Evolutionary conservation across 2,797 vertebrate genomes (phyloP), one percentile per base, ranked within the genome.

Genomic region (Macroramphosus scolopax): DNA sequence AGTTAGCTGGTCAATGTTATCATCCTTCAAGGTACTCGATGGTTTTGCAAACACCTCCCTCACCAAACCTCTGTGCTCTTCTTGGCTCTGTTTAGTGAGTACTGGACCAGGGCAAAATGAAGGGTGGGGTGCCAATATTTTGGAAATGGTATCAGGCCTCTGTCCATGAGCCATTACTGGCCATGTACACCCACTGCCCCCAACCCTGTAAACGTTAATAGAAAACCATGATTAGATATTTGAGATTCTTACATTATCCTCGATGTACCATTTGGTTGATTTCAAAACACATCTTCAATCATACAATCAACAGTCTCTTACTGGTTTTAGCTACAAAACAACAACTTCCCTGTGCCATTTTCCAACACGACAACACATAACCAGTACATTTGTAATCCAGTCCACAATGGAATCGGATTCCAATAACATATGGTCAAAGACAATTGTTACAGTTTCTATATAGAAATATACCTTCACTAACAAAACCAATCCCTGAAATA

Each of bases 81-180:
- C 81, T 38, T 55, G 62, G 44, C 31, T 68, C n/a, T 63, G 67
- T 37, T 61, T 54, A 8, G 24, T 26, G 40, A 50, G 34, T 51
- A 44, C 58, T 32, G 67, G 36, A 64, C 44, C 8, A 2, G 77
- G 49, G 38, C 63, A 60, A 25, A 38, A 36, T 2, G 87, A 72
- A 62, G 86, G 82, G 63, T 83, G 83, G 51, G 90, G 73, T 51
- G 91, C 91, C 81, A 92, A 65, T 81, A 91, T 87, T 60, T 72
- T 81, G 80, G 82, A 83, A 4, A 83, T 45, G 0, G 78, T 72
- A 77, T 77, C 89, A 59, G 88, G 90, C 63, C 49, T 88, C 80
- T 90, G 90, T 77, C 89, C 89, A 87, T 90, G 91, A 88, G 93
- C 92, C 93, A 95, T 95, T 74, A 82, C 64, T 35, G 86, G 60